Evolutionary conservation across 2,888 invertebrate species (phyloP).

Genomic region (Limenitis camilla): DNA sequence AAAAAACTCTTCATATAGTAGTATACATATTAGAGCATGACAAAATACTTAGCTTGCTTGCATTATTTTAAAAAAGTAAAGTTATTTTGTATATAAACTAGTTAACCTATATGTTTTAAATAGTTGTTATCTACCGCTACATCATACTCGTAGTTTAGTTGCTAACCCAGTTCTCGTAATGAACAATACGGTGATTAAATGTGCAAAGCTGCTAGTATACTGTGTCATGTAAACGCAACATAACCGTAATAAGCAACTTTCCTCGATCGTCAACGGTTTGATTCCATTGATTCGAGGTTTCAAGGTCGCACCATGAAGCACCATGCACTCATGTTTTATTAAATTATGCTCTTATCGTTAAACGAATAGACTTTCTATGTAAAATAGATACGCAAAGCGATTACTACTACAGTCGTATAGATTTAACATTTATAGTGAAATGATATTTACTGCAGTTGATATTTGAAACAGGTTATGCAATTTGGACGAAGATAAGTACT

Average conservation of each 20-base stretch:
- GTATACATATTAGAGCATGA: too few species aligned
- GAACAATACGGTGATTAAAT: too few species aligned
- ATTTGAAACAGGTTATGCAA: slow-evolving; percentile 1
- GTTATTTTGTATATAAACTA: too few species aligned
- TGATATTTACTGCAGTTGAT: not conserved
- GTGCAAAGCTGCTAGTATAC: not conserved
- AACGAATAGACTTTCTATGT: not conserved
- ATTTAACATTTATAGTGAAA: too few species aligned
- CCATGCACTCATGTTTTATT: slow-evolving; percentile 4
- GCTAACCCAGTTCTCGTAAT: too few species aligned
- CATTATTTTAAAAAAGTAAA: too few species aligned
- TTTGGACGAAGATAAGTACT: not conserved
- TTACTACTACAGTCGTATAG: not conserved
- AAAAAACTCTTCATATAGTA: too few species aligned
- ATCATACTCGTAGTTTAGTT: too few species aligned
- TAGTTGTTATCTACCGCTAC: too few species aligned
- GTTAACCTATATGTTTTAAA: too few species aligned
- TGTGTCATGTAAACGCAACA: not conserved
- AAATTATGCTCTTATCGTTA: not conserved
- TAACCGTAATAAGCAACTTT: slow-evolving; percentile 1
- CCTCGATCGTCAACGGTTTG: slow-evolving; percentile 2
- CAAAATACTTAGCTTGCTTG: too few species aligned
- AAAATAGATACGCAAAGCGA: not conserved
- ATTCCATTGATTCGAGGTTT: slow-evolving; percentile 11
- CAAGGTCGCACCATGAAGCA: slow-evolving; percentile 2